These are phyloP conservation scores for Acholoe squamosa DNA, from an alignment of 2,888 invertebrate species.

Conservation along the genomic window DNA sequence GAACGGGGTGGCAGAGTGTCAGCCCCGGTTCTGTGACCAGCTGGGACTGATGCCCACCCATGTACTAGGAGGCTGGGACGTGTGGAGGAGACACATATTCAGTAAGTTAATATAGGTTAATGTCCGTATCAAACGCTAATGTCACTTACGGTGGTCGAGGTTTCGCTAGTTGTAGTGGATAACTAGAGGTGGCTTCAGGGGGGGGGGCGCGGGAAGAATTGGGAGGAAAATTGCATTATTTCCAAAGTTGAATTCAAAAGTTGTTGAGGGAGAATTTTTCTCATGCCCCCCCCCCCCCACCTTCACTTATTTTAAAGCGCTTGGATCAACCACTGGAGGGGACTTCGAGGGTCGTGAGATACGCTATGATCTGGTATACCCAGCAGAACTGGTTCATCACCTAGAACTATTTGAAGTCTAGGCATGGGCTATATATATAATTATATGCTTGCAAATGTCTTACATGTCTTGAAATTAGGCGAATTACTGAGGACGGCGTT, in stretches of 20 bases:
- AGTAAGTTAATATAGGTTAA: slow-evolving; percentile 13
- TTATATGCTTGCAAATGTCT: no score
- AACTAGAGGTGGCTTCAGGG: no score
- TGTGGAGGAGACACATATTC: slow-evolving; percentile 45
- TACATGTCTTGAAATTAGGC: no score
- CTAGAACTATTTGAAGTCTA: no score
- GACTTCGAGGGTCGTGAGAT: no score
- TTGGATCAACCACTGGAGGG: no score
- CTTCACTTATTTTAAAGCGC: no score
- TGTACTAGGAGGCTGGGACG: neutral
- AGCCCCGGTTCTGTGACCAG: slow-evolving; percentile 40
- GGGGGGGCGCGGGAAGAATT: neutral
- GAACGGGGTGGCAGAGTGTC: slow-evolving; percentile 7
- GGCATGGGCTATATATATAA: no score
- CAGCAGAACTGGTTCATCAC: no score
- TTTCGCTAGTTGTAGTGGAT: neutral
- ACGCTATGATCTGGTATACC: no score
- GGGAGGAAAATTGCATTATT: neutral
- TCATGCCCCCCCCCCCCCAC: no score
- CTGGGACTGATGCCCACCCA: slow-evolving; percentile 21
- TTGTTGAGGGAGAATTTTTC: neutral
- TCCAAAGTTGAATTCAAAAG: neutral
- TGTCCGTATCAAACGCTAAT: neutral
- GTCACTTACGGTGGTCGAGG: neutral
- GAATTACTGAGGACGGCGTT: no score